Evolutionary conservation across 2,888 invertebrate genomes (phyloP), one percentile per base, ranked within the genome.

Genomic region (Ophraella communa): DNA sequence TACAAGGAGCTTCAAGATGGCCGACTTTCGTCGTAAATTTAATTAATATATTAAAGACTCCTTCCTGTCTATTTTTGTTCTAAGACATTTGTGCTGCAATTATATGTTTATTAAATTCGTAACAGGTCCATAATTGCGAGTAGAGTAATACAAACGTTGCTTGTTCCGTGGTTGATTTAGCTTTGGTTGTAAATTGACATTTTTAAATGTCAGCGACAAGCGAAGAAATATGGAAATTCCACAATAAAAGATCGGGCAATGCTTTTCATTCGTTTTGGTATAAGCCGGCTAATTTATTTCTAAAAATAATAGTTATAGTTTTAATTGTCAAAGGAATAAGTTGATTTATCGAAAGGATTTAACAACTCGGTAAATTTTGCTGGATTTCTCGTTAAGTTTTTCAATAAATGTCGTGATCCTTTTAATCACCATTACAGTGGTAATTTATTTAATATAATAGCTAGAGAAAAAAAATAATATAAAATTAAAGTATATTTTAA

Each of bases 251-350:
- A 51, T 39, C 24, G 2, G 24, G 23, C 51, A 18, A 51, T 51
- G 35, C 4, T 30, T 35, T 49, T 35, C 18, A 23, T 18, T 14
- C 14, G n/a, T 35, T n/a, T n/a, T 5, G 14, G 14, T 21, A 24
- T 35, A 49, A 49, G n/a, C 27, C 49, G 2, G 14, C 39, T 39
- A 54, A 54, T 54, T 54, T 54, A 54, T 54, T 42, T 4, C n/a
- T 42, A 53, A 61, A 61, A 61, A 61, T 54, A 33, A 54, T 61
- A 61, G 60, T 61, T 53, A 61, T 11, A 53, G 60, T 45, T 61
- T 61, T 61, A 54, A 60, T 60, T 60, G 60, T 60, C 60, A 60
- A 18, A 33, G 5, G 39, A 20, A 27, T 20, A 27, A 52, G 39
- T 30, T 52, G 60, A 60, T 52, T 60, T 60, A 60, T 60, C 21